A percentile compares a stretch with the other conserved stretches of the same genome.
These are phyloP conservation scores for Ctena decussata DNA, from an alignment of 2,888 invertebrate species.

Conservation along the genomic window DNA sequence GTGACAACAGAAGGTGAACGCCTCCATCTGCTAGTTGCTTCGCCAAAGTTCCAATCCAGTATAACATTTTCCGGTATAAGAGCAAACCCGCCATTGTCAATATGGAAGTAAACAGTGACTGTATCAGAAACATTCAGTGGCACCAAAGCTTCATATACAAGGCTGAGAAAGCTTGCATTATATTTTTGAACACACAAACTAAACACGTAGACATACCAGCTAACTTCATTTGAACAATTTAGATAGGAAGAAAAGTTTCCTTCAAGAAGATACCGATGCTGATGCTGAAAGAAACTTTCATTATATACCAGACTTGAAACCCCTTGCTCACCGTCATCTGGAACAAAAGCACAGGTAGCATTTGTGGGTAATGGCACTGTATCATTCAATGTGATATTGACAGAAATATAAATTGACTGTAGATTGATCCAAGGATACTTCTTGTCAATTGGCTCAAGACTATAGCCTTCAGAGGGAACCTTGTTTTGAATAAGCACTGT, in stretches of 20 bases:
- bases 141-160: slow-evolving; percentile 37
- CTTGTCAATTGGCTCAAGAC: slow-evolving; percentile 37
- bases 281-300: slow-evolving; percentile 26
- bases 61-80: slow-evolving; percentile 41
- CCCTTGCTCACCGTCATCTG: slow-evolving; percentile 31
- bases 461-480: slow-evolving; percentile 40
- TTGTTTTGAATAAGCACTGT: slow-evolving; percentile 55
- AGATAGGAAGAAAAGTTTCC: slow-evolving; percentile 44
- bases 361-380: slow-evolving; percentile 50
- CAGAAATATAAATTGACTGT: slow-evolving; percentile 34
- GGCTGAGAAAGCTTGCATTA: slow-evolving; percentile 24
- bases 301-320: slow-evolving; percentile 20
- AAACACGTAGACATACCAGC: slow-evolving; percentile 34
- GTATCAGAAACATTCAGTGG: slow-evolving; percentile 59
- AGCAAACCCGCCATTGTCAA: slow-evolving; percentile 51
- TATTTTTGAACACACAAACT: slow-evolving; percentile 46
- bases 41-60: slow-evolving; percentile 45
- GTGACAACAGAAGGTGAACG: background rate
- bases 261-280: slow-evolving; percentile 39
- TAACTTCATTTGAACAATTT: slow-evolving; percentile 60
- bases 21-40: background rate
- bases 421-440: slow-evolving; percentile 63
- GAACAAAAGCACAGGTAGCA: slow-evolving; percentile 54
- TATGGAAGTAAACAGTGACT: slow-evolving; percentile 55
- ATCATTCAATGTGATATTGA: slow-evolving; percentile 51